Conservation (phyloP, 2,113 vertebrate genomes). For the Vicugna pacos region DNA sequence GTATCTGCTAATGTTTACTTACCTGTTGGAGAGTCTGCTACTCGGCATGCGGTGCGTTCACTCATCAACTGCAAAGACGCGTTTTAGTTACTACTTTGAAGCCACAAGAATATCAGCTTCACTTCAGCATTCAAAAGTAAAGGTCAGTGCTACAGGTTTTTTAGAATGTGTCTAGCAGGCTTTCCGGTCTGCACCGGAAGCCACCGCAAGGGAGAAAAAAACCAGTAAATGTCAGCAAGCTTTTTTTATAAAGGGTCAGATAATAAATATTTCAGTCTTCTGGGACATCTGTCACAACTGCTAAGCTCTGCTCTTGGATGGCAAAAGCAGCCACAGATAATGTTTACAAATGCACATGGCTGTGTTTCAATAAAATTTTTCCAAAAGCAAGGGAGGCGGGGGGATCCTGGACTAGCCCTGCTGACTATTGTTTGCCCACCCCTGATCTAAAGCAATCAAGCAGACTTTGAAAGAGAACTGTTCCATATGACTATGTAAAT, state of each 20-base stretch:
- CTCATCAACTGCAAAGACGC: background rate
- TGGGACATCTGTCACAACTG: background rate
- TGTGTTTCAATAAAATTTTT: background rate
- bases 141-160: background rate
- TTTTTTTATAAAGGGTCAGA: background rate
- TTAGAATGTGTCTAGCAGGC: too few relatives aligned
- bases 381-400: background rate
- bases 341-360: background rate
- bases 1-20: slow-evolving; percentile 15
- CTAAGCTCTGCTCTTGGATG: background rate
- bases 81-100: background rate
- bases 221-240: background rate
- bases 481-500: background rate
- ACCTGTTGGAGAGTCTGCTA: background rate
- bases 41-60: background rate
- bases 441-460: slow-evolving; percentile 15
- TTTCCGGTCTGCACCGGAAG: too few relatives aligned
- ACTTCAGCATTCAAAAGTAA: slow-evolving; percentile 32
- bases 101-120: background rate
- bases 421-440: background rate
- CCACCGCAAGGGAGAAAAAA: too few relatives aligned
- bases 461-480: background rate
- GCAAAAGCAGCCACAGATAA: background rate
- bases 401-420: background rate
- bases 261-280: background rate